phyloP scores from a whole-genome alignment of 2,797 vertebrate species.

The Thalassophryne amazonica region DNA sequence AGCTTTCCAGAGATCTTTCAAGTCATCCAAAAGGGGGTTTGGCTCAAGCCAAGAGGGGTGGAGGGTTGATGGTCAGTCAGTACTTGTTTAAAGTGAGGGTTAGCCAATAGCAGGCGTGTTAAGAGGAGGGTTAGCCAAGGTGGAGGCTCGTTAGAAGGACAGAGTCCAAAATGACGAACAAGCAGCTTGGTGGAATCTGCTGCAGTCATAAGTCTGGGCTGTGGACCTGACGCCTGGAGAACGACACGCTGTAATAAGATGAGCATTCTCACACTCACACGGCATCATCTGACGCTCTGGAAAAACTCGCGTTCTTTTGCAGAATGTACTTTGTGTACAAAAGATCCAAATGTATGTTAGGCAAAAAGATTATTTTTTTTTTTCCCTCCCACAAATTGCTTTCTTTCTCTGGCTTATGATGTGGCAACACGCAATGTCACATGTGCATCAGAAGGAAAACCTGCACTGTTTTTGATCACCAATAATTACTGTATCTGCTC shows the following conservation, averaged over 20 bases:
- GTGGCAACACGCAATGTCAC: conserved; percentile 51
- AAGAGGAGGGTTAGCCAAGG: conserved; percentile 62
- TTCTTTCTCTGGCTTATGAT: conserved; percentile 37
- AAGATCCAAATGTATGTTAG: conserved; percentile 32
- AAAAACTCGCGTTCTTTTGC: neutral
- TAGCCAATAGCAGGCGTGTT: conserved; percentile 68
- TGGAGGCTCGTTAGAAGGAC: conserved; percentile 46
- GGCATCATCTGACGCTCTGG: conserved; percentile 30
- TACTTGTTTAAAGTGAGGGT: conserved; percentile 53
- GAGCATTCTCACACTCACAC: conserved; percentile 1
- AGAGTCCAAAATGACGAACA: conserved; percentile 68
- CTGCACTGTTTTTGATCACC: conserved; percentile 76
- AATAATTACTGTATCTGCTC: conserved; percentile 77
- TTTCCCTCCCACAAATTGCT: conserved; percentile 47
- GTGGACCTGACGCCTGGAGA: conserved; percentile 10
- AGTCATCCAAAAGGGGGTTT: conserved; percentile 62
- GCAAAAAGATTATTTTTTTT: too few species aligned
- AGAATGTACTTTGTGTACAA: conserved; percentile 32
- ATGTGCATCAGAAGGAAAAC: conserved; percentile 58
- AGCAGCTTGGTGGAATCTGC: conserved; percentile 80
- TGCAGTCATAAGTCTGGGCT: conserved; percentile 62
- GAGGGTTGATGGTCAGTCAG: conserved; percentile 63
- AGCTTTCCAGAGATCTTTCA: conserved; percentile 53
- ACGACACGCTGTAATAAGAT: neutral
- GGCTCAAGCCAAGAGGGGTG: conserved; percentile 38